phyloP scores from a whole-genome alignment of 2,797 vertebrate genomes.

The Hoplostethus mediterraneus region DNA sequence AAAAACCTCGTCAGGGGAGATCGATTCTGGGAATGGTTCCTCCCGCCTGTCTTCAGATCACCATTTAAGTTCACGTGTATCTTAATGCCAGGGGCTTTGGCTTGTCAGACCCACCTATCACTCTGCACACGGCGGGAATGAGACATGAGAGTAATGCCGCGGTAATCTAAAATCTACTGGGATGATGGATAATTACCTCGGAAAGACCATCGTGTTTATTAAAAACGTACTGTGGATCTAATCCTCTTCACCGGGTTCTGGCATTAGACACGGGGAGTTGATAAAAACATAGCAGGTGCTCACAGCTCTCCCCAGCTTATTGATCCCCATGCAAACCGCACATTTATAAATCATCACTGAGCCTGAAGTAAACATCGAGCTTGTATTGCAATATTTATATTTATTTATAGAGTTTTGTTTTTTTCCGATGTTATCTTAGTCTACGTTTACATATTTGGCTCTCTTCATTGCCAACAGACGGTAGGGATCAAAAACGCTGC shows the following conservation, averaged over 20 bases:
- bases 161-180: slow-evolving; percentile 47
- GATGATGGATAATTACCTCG: slow-evolving; percentile 64
- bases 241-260: slow-evolving; percentile 45
- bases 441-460: slow-evolving; percentile 28
- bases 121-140: slow-evolving; percentile 37
- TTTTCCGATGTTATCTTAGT: not conserved
- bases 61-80: slow-evolving; percentile 53
- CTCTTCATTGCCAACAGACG: not conserved
- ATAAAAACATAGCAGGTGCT: slow-evolving; percentile 36
- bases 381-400: too few species aligned
- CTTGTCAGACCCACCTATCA: slow-evolving; percentile 51
- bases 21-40: slow-evolving; percentile 55
- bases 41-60: slow-evolving; percentile 60
- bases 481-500: slow-evolving; percentile 7
- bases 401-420: not conserved
- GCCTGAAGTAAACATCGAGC: not conserved
- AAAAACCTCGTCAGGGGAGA: slow-evolving; percentile 9
- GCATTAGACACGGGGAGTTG: slow-evolving; percentile 29
- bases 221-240: slow-evolving; percentile 59
- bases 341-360: not conserved
- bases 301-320: not conserved
- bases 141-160: slow-evolving; percentile 53
- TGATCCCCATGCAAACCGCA: not conserved
- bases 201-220: slow-evolving; percentile 70
- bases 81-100: slow-evolving; percentile 44